Conservation (phyloP, 2,888 invertebrate genomes). For the Monopis laevigella region DNA sequence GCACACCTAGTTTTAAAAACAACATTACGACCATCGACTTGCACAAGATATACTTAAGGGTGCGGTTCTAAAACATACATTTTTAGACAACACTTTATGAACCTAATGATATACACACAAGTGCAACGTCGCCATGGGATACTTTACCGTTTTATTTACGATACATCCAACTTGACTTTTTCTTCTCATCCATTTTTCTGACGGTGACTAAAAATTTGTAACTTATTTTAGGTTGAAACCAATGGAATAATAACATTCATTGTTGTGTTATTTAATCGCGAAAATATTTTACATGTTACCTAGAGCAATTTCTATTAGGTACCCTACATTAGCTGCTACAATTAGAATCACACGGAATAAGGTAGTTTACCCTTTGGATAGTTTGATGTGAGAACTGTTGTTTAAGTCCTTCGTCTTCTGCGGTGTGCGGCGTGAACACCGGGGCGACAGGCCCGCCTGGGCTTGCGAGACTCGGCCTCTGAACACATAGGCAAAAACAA, state of each 20-base stretch:
- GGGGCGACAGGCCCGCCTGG: conserved; percentile 44
- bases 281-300: too few relatives aligned
- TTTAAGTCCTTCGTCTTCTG: conserved; percentile 56
- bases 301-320: too few relatives aligned
- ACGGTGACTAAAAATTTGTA: conserved; percentile 56
- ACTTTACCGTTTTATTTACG: conserved; percentile 60
- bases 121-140: background rate
- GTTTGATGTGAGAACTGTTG: conserved; percentile 60
- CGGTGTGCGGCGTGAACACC: conserved; percentile 51
- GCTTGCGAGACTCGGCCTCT: conserved; percentile 42
- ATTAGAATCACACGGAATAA: too few relatives aligned
- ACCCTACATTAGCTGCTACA: too few relatives aligned
- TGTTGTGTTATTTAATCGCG: too few relatives aligned
- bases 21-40: too few relatives aligned
- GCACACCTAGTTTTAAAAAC: too few relatives aligned
- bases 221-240: background rate
- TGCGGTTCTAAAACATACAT: background rate
- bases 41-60: too few relatives aligned
- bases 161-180: conserved; percentile 62
- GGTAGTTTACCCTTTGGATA: conserved; percentile 54
- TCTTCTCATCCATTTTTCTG: conserved; percentile 61
- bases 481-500: too few relatives aligned
- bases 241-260: too few relatives aligned
- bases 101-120: background rate
- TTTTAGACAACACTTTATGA: background rate